Conservation (phyloP, 2,113 vertebrate species). For the Hipposideros armiger region DNA sequence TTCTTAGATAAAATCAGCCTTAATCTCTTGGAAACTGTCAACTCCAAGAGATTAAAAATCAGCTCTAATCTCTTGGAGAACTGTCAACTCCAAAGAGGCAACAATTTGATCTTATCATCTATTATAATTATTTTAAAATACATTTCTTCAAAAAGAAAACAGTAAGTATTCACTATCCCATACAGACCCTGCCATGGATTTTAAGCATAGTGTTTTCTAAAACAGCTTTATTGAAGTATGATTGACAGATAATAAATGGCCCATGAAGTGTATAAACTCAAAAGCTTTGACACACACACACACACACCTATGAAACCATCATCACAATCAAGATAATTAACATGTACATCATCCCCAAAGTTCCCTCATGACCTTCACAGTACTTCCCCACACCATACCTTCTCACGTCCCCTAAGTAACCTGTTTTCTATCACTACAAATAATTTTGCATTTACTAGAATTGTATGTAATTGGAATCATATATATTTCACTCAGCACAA, state of each 20-base stretch:
- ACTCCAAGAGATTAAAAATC: not conserved
- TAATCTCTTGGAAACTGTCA: not conserved
- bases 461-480: not conserved
- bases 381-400: not conserved
- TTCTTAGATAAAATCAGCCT: not conserved
- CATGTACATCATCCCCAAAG: not conserved
- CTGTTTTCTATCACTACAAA: not conserved
- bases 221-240: not conserved
- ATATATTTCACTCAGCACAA: not conserved
- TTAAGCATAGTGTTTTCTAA: not conserved
- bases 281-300: not conserved
- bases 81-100: not conserved
- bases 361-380: not conserved
- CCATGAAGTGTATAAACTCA: not conserved
- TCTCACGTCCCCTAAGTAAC: not conserved
- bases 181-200: not conserved
- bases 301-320: not conserved
- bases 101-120: not conserved
- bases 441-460: constrained; percentile 19
- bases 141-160: not conserved
- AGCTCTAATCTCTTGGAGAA: not conserved
- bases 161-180: not conserved
- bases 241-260: not conserved
- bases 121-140: constrained; percentile 19
- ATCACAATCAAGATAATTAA: constrained; percentile 12